Percentiles rank a stretch among this genome's conserved stretches.
Evolutionary conservation across 2,113 vertebrate genomes (phyloP).

Genomic region (Glaucidium brasilianum): DNA sequence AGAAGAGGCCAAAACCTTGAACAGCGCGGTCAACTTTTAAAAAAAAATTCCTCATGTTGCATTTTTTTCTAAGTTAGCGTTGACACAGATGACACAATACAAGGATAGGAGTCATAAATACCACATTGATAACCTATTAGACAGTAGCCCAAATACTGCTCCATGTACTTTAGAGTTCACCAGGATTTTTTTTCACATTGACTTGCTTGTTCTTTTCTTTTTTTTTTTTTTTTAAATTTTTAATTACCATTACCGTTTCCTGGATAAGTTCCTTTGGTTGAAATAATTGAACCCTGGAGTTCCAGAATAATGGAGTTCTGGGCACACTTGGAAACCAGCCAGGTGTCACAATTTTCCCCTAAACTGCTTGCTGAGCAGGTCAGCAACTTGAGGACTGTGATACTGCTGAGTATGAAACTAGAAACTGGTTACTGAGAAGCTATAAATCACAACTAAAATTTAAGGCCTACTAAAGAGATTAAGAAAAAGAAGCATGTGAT

Average conservation of each 20-base stretch:
- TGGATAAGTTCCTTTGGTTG: conserved; percentile 71
- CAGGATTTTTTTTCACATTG: not conserved
- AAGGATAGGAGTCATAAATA: conserved; percentile 51
- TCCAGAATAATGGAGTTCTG: conserved; percentile 51
- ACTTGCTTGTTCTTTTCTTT: not conserved
- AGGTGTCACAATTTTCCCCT: conserved; percentile 45
- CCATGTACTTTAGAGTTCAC: conserved; percentile 9
- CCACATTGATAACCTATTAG: conserved; percentile 60
- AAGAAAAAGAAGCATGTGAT: conserved; percentile 6
- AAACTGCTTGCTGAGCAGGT: conserved; percentile 34
- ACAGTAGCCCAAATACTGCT: conserved; percentile 46
- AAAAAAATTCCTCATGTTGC: not conserved
- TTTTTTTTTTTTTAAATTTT: conserved; percentile 44
- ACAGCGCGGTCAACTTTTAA: not conserved
- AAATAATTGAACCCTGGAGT: conserved; percentile 67
- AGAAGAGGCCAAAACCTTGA: not conserved
- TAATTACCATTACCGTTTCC: conserved; percentile 69
- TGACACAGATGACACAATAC: not conserved
- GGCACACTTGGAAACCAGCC: conserved; percentile 9
- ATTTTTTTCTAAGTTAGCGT: not conserved
- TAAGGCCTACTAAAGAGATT: conserved; percentile 26
- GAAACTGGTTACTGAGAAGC: conserved; percentile 26
- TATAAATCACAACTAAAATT: conserved; percentile 29
- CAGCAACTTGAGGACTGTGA: conserved; percentile 27
- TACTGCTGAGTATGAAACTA: conserved; percentile 28